Conservation (phyloP, 1,140 invertebrate genomes). For the Drosophila chauvacae region DNA sequence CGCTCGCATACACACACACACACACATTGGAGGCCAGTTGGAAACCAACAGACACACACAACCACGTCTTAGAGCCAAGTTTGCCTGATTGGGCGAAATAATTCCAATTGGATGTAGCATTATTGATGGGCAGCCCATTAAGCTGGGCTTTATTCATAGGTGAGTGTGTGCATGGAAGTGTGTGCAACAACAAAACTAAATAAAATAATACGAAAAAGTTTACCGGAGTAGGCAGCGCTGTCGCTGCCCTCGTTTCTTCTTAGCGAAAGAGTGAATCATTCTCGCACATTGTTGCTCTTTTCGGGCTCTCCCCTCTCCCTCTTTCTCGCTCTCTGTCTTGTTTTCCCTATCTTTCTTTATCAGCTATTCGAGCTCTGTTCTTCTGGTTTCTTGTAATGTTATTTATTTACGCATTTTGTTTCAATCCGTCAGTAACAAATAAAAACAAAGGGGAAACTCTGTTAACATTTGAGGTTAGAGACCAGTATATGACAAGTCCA, state of each 20-base stretch:
- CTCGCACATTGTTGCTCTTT: conserved; percentile 41
- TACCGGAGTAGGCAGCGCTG: conserved; percentile 6
- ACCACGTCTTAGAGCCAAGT: conserved; percentile 40
- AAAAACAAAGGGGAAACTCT: conserved; percentile 1
- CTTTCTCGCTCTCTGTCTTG: conserved; percentile 1
- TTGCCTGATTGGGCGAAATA: conserved; percentile 36
- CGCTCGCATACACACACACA: conserved; percentile 36
- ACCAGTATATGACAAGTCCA: conserved; percentile 45
- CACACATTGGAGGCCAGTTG: conserved; percentile 8
- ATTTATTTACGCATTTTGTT: conserved; percentile 32
- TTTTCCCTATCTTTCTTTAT: conserved; percentile 8
- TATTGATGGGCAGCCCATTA: conserved; percentile 49
- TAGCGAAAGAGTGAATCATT: conserved; percentile 26
- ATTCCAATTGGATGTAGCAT: conserved; percentile 56
- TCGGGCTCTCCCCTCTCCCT: not conserved
- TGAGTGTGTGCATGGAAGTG: conserved; percentile 8
- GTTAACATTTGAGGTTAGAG: conserved; percentile 31
- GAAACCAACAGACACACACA: conserved; percentile 39
- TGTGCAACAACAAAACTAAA: conserved; percentile 39
- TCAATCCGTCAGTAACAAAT: not conserved
- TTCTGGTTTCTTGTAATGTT: conserved; percentile 14
- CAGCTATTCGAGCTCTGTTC: conserved; percentile 15
- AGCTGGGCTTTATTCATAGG: conserved; percentile 30
- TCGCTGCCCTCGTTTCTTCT: conserved; percentile 50
- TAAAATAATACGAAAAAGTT: conserved; percentile 68